Evolutionary conservation across 64 coral and sea anemone species (phyloP).

Genomic region (Acropora tenuis): DNA sequence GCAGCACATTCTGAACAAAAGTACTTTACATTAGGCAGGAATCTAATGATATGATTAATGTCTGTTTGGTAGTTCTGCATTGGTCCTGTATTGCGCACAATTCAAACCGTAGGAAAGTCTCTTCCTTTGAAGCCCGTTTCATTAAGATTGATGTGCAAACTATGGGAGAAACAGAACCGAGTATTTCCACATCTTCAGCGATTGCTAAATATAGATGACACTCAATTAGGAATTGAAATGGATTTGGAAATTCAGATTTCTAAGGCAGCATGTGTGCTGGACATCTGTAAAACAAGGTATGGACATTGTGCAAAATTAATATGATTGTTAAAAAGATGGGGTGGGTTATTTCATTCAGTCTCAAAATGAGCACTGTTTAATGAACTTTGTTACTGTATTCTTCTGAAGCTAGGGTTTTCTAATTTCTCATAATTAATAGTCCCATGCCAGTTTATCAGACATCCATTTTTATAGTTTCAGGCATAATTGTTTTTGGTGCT

Average conservation of each 20-base stretch:
- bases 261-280: conserved; percentile 86
- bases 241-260: conserved; percentile 75
- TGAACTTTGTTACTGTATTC: too few relatives aligned
- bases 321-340: too few relatives aligned
- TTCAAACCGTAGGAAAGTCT: conserved; percentile 76
- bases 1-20: too few relatives aligned
- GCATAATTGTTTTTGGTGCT: too few relatives aligned
- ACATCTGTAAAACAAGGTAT: conserved; percentile 87
- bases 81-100: conserved; percentile 75
- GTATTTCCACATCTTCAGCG: conserved; percentile 88
- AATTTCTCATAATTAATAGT: too few relatives aligned
- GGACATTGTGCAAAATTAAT: too few relatives aligned
- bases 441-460: too few relatives aligned
- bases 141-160: conserved; percentile 75
- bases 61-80: conserved; percentile 67
- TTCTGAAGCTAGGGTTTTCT: too few relatives aligned
- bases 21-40: too few relatives aligned
- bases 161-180: conserved; percentile 83
- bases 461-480: too few relatives aligned
- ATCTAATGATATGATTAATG: not conserved
- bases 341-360: too few relatives aligned
- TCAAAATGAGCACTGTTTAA: too few relatives aligned
- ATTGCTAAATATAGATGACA: conserved; percentile 50
- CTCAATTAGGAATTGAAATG: conserved; percentile 20
- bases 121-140: conserved; percentile 66